These are phyloP conservation scores for Cercopithecus hamlyni DNA, from an alignment of 2,797 vertebrate species.

Conservation along the genomic window DNA sequence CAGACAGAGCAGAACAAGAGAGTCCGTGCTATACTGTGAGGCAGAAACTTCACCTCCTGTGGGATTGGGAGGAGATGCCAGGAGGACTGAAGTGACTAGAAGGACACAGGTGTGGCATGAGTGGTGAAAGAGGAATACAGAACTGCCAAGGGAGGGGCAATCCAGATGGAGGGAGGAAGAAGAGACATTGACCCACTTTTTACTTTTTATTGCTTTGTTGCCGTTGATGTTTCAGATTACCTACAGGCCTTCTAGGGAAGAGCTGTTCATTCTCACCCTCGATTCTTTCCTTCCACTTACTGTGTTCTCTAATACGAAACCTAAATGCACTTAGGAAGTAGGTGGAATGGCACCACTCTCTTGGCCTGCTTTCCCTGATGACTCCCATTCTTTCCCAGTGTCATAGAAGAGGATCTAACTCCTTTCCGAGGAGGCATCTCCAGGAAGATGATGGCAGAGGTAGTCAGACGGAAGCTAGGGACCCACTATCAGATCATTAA, in stretches of 20 bases:
- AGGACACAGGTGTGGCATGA: not conserved
- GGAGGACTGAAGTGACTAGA: not conserved
- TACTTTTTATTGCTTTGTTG: not conserved
- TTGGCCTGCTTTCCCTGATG: not conserved
- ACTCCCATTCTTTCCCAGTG: slow-evolving; percentile 84
- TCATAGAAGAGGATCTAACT: slow-evolving; percentile 90
- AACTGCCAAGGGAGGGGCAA: not conserved
- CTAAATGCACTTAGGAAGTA: not conserved
- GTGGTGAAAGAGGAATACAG: not conserved
- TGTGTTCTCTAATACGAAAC: not conserved
- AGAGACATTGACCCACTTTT: not conserved
- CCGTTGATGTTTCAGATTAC: not conserved
- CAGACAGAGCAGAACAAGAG: not conserved
- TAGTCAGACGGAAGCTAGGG: slow-evolving; percentile 90
- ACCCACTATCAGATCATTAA: slow-evolving; percentile 96
- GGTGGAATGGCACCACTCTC: not conserved
- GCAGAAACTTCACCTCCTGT: not conserved
- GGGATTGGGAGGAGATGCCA: not conserved
- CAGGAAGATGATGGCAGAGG: slow-evolving; percentile 88
- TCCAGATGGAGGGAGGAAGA: not conserved
- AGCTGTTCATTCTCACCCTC: not conserved
- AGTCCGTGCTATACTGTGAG: not conserved
- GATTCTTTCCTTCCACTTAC: not conserved
- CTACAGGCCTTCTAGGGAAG: not conserved
- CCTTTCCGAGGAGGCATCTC: slow-evolving; percentile 92